Conservation (phyloP, 1,140 invertebrate species). For the Drosophila subpulchrella region DNA sequence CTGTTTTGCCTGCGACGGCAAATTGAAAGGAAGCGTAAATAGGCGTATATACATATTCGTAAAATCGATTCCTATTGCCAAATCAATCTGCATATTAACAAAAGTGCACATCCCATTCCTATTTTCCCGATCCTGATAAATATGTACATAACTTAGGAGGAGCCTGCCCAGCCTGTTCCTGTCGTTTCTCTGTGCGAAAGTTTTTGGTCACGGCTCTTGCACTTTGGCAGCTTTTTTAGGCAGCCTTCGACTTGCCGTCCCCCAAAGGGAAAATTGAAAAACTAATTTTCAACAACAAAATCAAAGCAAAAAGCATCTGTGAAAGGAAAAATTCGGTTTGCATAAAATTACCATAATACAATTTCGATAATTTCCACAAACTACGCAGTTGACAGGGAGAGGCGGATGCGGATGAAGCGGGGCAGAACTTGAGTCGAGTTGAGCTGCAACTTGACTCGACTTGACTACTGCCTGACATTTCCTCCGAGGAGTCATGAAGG, state of each 20-base stretch:
- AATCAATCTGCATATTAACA: constrained; percentile 76
- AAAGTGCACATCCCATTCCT: constrained; percentile 7
- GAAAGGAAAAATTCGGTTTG: constrained; percentile 60
- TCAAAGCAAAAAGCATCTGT: constrained; percentile 54
- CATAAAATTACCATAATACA: constrained; percentile 76
- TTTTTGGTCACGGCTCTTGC: constrained; percentile 44
- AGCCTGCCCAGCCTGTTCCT: constrained; percentile 23
- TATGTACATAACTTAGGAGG: constrained; percentile 67
- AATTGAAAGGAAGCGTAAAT: constrained; percentile 10
- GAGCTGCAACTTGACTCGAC: constrained; percentile 47
- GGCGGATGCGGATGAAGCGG: background rate
- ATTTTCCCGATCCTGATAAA: constrained; percentile 17
- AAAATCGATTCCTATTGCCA: constrained; percentile 45
- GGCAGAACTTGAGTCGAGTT: constrained; percentile 18
- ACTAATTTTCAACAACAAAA: constrained; percentile 72
- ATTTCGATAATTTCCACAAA: constrained; percentile 72
- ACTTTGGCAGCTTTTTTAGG: constrained; percentile 20
- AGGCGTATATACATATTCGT: constrained; percentile 21
- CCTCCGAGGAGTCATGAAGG: constrained; percentile 1
- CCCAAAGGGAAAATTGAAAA: constrained; percentile 63
- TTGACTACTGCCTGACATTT: constrained; percentile 38
- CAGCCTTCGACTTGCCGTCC: background rate
- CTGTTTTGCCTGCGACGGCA: constrained; percentile 1
- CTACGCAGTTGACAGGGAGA: constrained; percentile 34
- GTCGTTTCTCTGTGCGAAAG: constrained; percentile 39